These are phyloP conservation scores for Smithornis capensis DNA, from an alignment of 2,113 vertebrate genomes.

Conservation along the genomic window DNA sequence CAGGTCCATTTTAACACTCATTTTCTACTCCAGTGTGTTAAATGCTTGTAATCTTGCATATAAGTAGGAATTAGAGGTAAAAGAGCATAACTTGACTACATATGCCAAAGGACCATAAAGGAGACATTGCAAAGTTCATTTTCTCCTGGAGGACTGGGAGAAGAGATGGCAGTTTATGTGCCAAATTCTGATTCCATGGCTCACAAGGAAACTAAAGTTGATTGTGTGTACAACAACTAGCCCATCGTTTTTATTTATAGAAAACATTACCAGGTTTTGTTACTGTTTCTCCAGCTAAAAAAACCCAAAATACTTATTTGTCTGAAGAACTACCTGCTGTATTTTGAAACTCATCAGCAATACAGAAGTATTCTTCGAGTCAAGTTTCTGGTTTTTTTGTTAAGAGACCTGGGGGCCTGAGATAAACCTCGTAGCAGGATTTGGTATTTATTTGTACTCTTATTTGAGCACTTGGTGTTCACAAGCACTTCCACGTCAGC, in stretches of 20 bases:
- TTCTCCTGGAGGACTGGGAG: not conserved
- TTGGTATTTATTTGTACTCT: slow-evolving; percentile 40
- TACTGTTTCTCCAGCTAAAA: not conserved
- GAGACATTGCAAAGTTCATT: not conserved
- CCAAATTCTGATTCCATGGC: not conserved
- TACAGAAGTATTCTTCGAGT: not conserved
- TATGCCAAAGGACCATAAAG: not conserved
- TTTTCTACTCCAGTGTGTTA: not conserved
- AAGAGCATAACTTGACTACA: not conserved
- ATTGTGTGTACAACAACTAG: not conserved
- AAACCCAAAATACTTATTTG: not conserved
- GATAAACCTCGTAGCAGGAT: not conserved
- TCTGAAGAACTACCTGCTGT: not conserved
- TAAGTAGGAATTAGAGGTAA: not conserved
- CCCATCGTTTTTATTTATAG: not conserved
- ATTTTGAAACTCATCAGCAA: slow-evolving; percentile 31
- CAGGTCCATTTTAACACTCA: not conserved
- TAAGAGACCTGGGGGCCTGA: not conserved
- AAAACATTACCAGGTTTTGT: not conserved
- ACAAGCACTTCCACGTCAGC: not conserved
- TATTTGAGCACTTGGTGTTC: not conserved
- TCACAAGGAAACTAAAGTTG: not conserved
- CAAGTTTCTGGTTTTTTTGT: not conserved
- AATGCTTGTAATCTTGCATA: not conserved
- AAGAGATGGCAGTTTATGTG: not conserved